Evolutionary conservation across 92 coral and sea anemone species (phyloP).

Genomic region (Hydrozoanthus gracilis): DNA sequence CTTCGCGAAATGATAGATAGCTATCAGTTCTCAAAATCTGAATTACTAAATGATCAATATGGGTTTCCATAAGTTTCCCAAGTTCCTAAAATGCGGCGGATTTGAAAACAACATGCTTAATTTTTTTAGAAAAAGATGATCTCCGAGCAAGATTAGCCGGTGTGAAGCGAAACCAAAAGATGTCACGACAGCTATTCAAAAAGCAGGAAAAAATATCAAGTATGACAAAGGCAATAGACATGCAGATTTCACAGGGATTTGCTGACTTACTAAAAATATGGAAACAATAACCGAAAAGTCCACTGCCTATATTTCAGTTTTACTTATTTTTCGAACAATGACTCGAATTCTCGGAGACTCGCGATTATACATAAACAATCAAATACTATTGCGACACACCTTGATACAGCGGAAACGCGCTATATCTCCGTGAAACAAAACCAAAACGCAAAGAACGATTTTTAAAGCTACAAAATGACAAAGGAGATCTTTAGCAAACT

Average conservation of each 20-base stretch:
- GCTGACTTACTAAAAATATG: neutral
- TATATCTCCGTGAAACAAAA: slow-evolving; percentile 13
- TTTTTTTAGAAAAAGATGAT: neutral
- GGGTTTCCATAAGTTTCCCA: neutral
- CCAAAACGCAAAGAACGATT: neutral
- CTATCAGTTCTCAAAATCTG: neutral
- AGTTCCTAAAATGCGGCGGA: slow-evolving; percentile 4
- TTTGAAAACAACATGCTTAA: slow-evolving; percentile 1
- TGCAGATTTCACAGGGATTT: neutral
- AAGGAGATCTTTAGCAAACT: neutral
- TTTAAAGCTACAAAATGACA: neutral
- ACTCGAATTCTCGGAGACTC: neutral
- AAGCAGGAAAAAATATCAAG: neutral
- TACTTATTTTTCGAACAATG: neutral
- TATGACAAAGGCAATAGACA: neutral
- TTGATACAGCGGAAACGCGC: slow-evolving; percentile 41
- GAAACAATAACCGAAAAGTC: neutral
- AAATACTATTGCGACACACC: slow-evolving; percentile 39
- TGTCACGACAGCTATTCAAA: slow-evolving; percentile 16
- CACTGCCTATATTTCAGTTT: neutral
- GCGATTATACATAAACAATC: slow-evolving; percentile 2
- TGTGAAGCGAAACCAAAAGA: neutral
- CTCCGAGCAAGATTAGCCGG: neutral
- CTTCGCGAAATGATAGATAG: neutral
- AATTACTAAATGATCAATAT: neutral